Conservation (phyloP, 2,797 vertebrate species). For the Kryptopterus vitreolus region DNA sequence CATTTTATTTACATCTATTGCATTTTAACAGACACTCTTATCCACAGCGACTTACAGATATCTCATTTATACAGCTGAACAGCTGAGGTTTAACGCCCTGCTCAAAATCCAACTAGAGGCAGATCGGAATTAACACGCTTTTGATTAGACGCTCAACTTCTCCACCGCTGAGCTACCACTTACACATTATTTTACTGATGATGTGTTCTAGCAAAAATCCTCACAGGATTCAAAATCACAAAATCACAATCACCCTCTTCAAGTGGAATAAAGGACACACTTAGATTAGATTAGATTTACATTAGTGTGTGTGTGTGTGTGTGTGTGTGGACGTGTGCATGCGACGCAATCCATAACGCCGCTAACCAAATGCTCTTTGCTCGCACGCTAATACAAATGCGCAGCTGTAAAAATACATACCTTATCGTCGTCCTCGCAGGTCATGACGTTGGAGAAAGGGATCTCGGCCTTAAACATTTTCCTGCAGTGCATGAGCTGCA, state of each 20-base stretch:
- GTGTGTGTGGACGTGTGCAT: slow-evolving; percentile 41
- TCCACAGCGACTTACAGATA: too few species aligned
- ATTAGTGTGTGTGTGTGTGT: slow-evolving; percentile 34
- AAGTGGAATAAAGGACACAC: slow-evolving; percentile 36
- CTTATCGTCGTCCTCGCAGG: slow-evolving; percentile 95
- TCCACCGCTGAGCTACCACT: too few species aligned
- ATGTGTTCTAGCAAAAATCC: not conserved
- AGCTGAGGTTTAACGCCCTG: too few species aligned
- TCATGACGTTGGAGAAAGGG: slow-evolving; percentile 98
- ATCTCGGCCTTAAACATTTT: slow-evolving; percentile 96
- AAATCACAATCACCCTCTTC: slow-evolving; percentile 20
- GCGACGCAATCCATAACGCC: not conserved
- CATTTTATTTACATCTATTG: not conserved
- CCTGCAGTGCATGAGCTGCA: slow-evolving; percentile 90
- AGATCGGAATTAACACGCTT: too few species aligned
- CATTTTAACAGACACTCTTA: too few species aligned
- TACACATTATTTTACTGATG: too few species aligned
- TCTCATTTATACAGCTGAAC: too few species aligned
- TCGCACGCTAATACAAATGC: not conserved
- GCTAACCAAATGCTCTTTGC: not conserved
- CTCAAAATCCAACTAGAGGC: too few species aligned
- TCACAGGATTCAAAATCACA: too few species aligned
- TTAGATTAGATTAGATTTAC: slow-evolving; percentile 58
- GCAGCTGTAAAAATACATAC: not conserved
- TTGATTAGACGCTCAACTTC: too few species aligned